Base-by-base conservation (phyloP, 2,888 invertebrate genomes). In the Drosophila macrospina region DNA sequence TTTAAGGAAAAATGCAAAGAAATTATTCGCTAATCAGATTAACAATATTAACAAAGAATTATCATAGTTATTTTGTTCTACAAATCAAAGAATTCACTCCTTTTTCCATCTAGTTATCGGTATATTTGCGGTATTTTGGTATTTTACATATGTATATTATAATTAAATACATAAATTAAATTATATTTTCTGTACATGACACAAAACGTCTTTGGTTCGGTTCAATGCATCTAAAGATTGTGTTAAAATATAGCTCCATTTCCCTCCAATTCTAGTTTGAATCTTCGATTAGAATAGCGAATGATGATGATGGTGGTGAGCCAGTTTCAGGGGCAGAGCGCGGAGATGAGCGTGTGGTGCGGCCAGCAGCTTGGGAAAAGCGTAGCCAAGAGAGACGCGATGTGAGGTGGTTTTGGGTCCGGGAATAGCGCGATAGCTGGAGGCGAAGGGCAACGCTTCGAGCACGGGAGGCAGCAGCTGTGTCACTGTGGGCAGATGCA, bases 361-460 rank as follows among this genome's bases (percentile, higher is more conserved):
- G 16, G 88, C 74, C 13, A 88, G 20, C 13, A 86, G 67, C 41
- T 85, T 86, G 13, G 91, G 91, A 41, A 90, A 89, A 0, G 88
- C 89, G 59, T 89, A 91, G 11, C 91, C 91, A 1, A 91, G 57
- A 32, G 91, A 90, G 0, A 91, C 76, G 1, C 90, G 90, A 26
- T 91, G 90, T 1, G 90, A 88, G 26, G 91, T 91, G 24, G 89
- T 90, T 55, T 90, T 90, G 6, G 91, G 91, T 15, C 91, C 91
- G 7, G 88, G 87, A 15, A 90, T 90, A 5, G 87, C 91, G 5
- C 91, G 91, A 45, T 91, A 91, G 13, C 67, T 78, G 24, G 86
- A 85, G 0, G 81, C 69, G 42, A 90, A 81, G 1, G 88, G 87
- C n/a, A 89, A 52, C 0, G 91, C 65, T 39, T 91, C 91, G 3